These are phyloP conservation scores for Tympanuchus pallidicinctus DNA, from an alignment of 2,113 vertebrate species.

Conservation along the genomic window DNA sequence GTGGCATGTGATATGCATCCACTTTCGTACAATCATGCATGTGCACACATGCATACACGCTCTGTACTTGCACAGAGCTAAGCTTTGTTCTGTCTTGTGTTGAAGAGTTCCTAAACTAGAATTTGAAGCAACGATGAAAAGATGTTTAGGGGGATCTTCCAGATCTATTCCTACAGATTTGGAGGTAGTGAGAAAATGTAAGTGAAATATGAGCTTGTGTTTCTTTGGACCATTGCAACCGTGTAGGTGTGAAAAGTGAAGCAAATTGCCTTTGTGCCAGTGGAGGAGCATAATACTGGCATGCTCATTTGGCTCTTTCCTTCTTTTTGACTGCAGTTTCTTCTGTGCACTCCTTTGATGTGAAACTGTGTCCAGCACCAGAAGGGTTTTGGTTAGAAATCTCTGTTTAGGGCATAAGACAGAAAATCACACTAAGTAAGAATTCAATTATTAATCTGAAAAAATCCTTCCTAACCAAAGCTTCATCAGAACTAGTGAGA, in stretches of 20 bases:
- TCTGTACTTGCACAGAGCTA: not conserved
- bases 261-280: not conserved
- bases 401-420: not conserved
- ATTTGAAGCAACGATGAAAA: not conserved
- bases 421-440: not conserved
- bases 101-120: not conserved
- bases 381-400: not conserved
- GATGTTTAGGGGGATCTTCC: not conserved
- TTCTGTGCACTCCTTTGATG: not conserved
- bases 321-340: not conserved
- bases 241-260: not conserved
- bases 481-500: not conserved
- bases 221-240: not conserved
- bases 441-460: not conserved
- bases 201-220: not conserved
- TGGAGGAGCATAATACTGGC: not conserved
- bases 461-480: not conserved
- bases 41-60: rapidly evolving
- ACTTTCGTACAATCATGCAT: not conserved
- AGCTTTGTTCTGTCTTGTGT: not conserved
- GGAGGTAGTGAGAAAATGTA: not conserved
- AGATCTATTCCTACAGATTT: not conserved
- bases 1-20: not conserved
- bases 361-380: not conserved
- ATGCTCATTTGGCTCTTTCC: not conserved